phyloP scores from a whole-genome alignment of 2,113 vertebrate species.

The Lophotis ruficrista region DNA sequence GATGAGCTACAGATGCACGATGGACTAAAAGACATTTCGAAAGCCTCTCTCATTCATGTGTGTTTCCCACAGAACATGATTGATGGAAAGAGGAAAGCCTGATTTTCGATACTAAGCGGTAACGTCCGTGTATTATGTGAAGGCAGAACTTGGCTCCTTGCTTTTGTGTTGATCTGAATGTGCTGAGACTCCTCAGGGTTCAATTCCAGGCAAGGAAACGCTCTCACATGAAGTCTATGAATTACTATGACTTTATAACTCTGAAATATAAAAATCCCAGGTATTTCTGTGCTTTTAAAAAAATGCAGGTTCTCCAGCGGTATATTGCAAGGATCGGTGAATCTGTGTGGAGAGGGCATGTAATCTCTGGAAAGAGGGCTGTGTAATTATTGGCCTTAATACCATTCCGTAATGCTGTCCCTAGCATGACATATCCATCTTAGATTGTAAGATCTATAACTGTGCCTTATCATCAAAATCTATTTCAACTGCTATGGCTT shows the following conservation, averaged over 20 bases:
- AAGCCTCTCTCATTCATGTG: background rate
- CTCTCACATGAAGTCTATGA: background rate
- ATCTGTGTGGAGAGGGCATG: background rate
- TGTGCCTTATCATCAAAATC: slow-evolving; percentile 54
- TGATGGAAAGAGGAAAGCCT: background rate
- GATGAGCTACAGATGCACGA: background rate
- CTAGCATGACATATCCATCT: background rate
- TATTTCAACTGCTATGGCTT: slow-evolving; percentile 37
- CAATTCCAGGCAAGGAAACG: background rate
- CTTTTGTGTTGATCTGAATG: background rate
- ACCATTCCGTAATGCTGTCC: background rate
- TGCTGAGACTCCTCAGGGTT: background rate
- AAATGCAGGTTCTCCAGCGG: background rate
- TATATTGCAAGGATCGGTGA: background rate
- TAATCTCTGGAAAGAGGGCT: background rate
- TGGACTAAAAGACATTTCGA: background rate
- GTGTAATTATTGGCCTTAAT: background rate
- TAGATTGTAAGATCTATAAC: background rate
- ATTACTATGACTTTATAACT: background rate
- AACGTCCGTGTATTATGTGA: background rate
- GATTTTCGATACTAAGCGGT: background rate
- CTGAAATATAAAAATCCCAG: background rate
- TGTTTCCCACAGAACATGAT: background rate
- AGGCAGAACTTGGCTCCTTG: background rate
- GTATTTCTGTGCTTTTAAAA: background rate